Conservation (phyloP, 64 coral and sea anemone genomes). For the Actinia equina region DNA sequence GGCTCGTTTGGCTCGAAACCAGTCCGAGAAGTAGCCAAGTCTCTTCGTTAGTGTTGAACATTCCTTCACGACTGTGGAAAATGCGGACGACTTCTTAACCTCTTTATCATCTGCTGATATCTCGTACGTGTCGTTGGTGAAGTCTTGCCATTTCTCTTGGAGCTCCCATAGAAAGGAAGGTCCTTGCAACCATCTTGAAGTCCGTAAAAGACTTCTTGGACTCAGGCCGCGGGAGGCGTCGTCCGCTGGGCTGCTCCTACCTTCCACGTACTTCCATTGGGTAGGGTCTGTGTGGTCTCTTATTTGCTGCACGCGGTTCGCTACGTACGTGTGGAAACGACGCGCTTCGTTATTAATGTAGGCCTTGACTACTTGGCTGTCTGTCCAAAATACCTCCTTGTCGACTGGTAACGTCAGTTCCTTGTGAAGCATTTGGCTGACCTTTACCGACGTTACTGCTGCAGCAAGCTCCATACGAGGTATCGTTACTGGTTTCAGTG, state of each 20-base stretch:
- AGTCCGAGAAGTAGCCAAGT: slow-evolving; percentile 4
- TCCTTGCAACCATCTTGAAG: slow-evolving; percentile 5
- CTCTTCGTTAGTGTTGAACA: neutral
- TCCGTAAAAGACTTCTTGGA: neutral
- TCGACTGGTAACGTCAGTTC: neutral
- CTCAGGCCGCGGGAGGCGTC: slow-evolving; percentile 20
- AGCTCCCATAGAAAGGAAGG: slow-evolving; percentile 18
- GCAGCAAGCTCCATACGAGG: slow-evolving; percentile 31
- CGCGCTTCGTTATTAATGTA: slow-evolving; percentile 28
- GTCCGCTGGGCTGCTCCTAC: slow-evolving; percentile 10
- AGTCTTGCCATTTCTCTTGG: neutral
- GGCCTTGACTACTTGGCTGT: slow-evolving; percentile 16
- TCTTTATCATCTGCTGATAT: no score
- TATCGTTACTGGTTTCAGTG: slow-evolving; percentile 28
- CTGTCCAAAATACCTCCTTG: slow-evolving; percentile 18
- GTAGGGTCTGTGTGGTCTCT: slow-evolving; percentile 6
- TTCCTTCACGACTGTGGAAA: no score
- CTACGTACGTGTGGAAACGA: slow-evolving; percentile 25
- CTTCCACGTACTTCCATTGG: slow-evolving; percentile 22
- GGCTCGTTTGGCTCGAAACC: slow-evolving; percentile 14
- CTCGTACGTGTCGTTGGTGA: neutral
- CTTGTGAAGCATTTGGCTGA: neutral
- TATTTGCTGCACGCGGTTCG: slow-evolving; percentile 20
- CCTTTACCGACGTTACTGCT: neutral
- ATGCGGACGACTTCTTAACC: no score